phyloP scores from a whole-genome alignment of 2,888 invertebrate genomes.

The Creontiades dilutus region DNA sequence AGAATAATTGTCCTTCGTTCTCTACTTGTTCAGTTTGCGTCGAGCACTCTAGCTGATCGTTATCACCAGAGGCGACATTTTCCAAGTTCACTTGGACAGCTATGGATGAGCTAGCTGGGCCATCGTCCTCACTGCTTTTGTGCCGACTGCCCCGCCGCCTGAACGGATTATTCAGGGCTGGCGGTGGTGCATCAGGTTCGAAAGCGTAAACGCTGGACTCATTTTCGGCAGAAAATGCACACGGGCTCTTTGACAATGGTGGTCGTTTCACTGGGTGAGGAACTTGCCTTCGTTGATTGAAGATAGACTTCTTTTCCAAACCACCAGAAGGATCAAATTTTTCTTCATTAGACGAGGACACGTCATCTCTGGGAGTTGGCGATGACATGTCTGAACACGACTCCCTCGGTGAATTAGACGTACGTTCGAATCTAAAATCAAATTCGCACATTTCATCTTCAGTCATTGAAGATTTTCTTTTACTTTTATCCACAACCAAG shows the following conservation, averaged over 20 bases:
- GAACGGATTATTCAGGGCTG: constrained; percentile 82
- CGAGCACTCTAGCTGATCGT: constrained; percentile 77
- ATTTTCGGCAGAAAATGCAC: constrained; percentile 84
- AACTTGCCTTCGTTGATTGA: constrained; percentile 81
- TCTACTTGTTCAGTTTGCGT: constrained; percentile 79
- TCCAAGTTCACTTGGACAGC: constrained; percentile 82
- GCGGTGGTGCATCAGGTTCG: constrained; percentile 82
- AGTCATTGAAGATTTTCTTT: constrained; percentile 74
- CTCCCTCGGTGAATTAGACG: constrained; percentile 71
- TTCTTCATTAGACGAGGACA: constrained; percentile 74
- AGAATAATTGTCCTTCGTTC: constrained; percentile 83
- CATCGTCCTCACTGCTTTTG: constrained; percentile 79
- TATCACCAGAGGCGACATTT: constrained; percentile 71
- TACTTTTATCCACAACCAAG: constrained; percentile 67
- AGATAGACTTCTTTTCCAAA: constrained; percentile 76
- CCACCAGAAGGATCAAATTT: constrained; percentile 38
- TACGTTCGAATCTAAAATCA: constrained; percentile 74
- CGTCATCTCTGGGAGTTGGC: constrained; percentile 75
- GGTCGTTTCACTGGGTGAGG: constrained; percentile 78
- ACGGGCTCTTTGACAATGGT: constrained; percentile 79
- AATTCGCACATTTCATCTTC: constrained; percentile 75
- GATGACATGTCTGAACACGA: constrained; percentile 74
- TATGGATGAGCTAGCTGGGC: constrained; percentile 79
- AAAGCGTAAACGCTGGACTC: constrained; percentile 87
- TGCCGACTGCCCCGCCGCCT: constrained; percentile 79